A percentile compares a stretch with the other conserved stretches of the same genome.
phyloP scores from a whole-genome alignment of 2,113 vertebrate species.

The Lota lota region DNA sequence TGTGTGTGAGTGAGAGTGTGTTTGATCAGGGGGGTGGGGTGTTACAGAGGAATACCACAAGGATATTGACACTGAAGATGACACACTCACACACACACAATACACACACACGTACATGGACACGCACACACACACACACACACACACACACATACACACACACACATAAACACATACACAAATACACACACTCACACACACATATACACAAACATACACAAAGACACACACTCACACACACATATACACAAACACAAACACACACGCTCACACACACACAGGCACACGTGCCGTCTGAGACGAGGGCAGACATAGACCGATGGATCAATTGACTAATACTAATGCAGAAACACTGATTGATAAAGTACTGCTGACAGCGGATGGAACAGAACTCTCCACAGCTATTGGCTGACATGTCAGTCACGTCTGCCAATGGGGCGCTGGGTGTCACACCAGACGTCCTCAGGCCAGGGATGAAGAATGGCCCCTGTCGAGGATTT shows the following conservation, averaged over 20 bases:
- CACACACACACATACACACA: neutral
- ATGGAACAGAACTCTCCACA: conserved; percentile 70
- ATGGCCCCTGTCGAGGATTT: conserved; percentile 8
- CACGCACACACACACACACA: neutral
- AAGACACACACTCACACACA: too few species aligned
- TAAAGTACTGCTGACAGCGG: conserved; percentile 78
- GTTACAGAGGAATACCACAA: too few species aligned
- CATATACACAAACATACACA: too few species aligned
- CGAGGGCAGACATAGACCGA: conserved; percentile 46
- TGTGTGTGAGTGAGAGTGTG: too few species aligned
- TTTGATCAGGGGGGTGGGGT: too few species aligned
- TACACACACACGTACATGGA: neutral
- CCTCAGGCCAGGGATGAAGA: conserved; percentile 54
- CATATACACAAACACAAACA: too few species aligned
- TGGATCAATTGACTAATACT: conserved; percentile 76
- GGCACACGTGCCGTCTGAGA: neutral
- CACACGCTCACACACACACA: too few species aligned
- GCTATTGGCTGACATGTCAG: conserved; percentile 80
- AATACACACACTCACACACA: too few species aligned
- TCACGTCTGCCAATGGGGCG: conserved; percentile 72
- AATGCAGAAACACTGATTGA: conserved; percentile 78
- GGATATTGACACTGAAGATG: too few species aligned
- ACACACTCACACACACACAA: neutral
- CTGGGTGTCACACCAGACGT: conserved; percentile 69
- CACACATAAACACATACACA: too few species aligned